These are phyloP conservation scores for Passerina amoena DNA, from an alignment of 2,113 vertebrate genomes.

Conservation along the genomic window DNA sequence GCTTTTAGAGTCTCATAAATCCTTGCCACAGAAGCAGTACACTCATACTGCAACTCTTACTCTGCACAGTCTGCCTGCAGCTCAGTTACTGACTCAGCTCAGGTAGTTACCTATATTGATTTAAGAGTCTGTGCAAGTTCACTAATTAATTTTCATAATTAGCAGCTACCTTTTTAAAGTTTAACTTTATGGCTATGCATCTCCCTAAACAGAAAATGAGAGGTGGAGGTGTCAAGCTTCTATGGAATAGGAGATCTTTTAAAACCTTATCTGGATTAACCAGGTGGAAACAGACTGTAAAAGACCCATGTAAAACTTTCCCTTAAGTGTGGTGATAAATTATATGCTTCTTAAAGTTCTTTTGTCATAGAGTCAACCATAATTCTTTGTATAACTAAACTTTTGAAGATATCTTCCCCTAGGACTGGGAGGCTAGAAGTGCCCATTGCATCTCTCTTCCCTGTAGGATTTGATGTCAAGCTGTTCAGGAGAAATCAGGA, in stretches of 20 bases:
- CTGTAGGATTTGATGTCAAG: not conserved
- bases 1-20: not conserved
- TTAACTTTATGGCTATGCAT: constrained; percentile 45
- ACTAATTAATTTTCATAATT: constrained; percentile 63
- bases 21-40: not conserved
- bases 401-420: not conserved
- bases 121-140: not conserved
- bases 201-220: constrained; percentile 31
- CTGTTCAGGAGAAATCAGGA: not conserved
- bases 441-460: not conserved
- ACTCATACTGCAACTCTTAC: not conserved
- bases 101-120: not conserved
- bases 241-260: constrained; percentile 46
- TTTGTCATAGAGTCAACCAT: not conserved
- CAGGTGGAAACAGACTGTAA: constrained; percentile 60
- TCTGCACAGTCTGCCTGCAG: not conserved
- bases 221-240: constrained; percentile 35
- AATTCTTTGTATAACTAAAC: not conserved
- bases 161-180: constrained; percentile 32
- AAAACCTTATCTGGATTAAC: constrained; percentile 70
- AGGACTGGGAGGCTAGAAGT: not conserved
- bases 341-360: not conserved
- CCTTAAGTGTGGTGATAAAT: constrained; percentile 24
- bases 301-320: constrained; percentile 49
- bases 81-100: constrained; percentile 10